These are phyloP conservation scores for Tarsius wallacei DNA, from an alignment of 2,797 vertebrate species.

Conservation along the genomic window DNA sequence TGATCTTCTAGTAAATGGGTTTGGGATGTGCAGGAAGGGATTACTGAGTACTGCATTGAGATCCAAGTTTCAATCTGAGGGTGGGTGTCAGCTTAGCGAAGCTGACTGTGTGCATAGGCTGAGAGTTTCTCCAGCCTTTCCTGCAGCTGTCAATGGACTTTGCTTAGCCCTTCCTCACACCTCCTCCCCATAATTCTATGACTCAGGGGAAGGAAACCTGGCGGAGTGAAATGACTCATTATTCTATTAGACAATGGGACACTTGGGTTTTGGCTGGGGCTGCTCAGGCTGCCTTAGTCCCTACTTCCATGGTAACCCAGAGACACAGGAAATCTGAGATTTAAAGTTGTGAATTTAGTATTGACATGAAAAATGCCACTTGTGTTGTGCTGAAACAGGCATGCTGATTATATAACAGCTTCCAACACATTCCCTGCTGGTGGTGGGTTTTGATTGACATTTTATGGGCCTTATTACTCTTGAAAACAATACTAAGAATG, in stretches of 20 bases:
- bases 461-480: slow-evolving; percentile 83
- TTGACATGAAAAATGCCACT: slow-evolving; percentile 77
- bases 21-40: background rate
- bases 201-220: slow-evolving; percentile 47
- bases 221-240: slow-evolving; percentile 70
- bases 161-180: slow-evolving; percentile 3
- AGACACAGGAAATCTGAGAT: slow-evolving; percentile 73
- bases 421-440: slow-evolving; percentile 79
- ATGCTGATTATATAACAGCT: slow-evolving; percentile 84
- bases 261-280: slow-evolving; percentile 61
- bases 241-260: slow-evolving; percentile 50
- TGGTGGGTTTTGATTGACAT: slow-evolving; percentile 84
- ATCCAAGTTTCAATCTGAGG: background rate
- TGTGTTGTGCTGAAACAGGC: slow-evolving; percentile 78
- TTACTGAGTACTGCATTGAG: background rate
- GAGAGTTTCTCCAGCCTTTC: background rate
- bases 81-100: background rate
- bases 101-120: background rate
- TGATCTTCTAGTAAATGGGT: slow-evolving; percentile 37
- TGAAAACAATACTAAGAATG: slow-evolving; percentile 82
- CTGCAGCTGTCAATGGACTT: background rate
- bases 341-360: slow-evolving; percentile 74
- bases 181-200: slow-evolving; percentile 54
- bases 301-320: slow-evolving; percentile 24
- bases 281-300: background rate